Conservation (phyloP, 2,797 vertebrate genomes). For the Hozukius guyotensis region DNA sequence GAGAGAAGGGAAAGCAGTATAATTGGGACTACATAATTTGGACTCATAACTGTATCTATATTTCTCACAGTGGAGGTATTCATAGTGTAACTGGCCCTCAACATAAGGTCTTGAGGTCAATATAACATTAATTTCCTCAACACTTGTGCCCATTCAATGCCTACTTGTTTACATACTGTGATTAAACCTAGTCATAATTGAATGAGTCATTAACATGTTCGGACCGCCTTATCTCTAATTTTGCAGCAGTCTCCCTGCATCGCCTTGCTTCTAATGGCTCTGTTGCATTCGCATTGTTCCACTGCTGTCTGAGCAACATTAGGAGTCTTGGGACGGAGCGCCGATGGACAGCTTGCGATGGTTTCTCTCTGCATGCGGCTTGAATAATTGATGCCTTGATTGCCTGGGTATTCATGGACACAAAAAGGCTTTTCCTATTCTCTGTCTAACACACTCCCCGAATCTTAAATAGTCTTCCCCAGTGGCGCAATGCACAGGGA, state of each 20-base stretch:
- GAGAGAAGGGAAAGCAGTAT: neutral
- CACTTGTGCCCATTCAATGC: conserved; percentile 17
- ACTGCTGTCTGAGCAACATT: conserved; percentile 58
- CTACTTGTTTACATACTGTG: conserved; percentile 44
- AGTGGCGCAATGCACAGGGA: conserved; percentile 38
- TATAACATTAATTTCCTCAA: neutral
- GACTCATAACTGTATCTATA: neutral
- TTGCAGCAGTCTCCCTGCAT: conserved; percentile 22
- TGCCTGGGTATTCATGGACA: conserved; percentile 76
- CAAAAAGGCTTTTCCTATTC: conserved; percentile 81
- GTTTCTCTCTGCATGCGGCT: conserved; percentile 64
- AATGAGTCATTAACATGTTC: conserved; percentile 55
- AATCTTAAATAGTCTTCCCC: conserved; percentile 71
- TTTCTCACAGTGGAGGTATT: neutral
- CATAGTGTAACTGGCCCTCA: neutral
- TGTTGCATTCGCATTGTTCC: conserved; percentile 59
- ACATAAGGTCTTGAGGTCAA: neutral
- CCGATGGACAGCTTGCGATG: conserved; percentile 67
- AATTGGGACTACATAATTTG: neutral
- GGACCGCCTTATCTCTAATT: conserved; percentile 49
- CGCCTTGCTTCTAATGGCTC: conserved; percentile 49
- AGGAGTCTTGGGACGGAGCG: conserved; percentile 63
- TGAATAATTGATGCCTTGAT: conserved; percentile 84
- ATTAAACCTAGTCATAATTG: conserved; percentile 51
- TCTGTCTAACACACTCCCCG: conserved; percentile 67